phyloP scores from a whole-genome alignment of 2,797 vertebrate species.

The Distichodus sexfasciatus region DNA sequence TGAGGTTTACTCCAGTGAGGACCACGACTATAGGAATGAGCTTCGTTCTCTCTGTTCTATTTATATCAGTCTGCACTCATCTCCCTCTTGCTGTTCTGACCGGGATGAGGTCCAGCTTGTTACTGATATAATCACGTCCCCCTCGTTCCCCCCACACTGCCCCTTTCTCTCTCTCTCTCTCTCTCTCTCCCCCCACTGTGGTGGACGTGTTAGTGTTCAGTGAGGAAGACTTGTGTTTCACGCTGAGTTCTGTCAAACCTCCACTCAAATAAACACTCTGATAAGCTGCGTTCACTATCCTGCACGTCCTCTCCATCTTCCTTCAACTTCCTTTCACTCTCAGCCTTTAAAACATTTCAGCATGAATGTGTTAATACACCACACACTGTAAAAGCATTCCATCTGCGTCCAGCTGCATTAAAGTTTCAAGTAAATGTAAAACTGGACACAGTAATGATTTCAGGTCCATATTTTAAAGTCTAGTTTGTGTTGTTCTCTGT shows the following conservation, averaged over 20 bases:
- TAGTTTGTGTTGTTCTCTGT: too few relatives aligned
- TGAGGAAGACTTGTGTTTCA: conserved; percentile 34
- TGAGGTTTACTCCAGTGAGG: too few relatives aligned
- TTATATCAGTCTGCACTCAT: conserved; percentile 46
- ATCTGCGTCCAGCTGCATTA: too few relatives aligned
- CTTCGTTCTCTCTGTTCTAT: conserved; percentile 44
- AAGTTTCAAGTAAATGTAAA: too few relatives aligned
- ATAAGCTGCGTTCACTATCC: conserved; percentile 32
- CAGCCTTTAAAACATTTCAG: too few relatives aligned
- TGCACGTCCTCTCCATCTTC: too few relatives aligned
- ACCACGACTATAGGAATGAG: conserved; percentile 29
- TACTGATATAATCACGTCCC: conserved; percentile 56
- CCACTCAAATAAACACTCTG: conserved; percentile 31
- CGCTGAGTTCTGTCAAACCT: conserved; percentile 39
- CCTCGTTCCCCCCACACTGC: conserved; percentile 47
- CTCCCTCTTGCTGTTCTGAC: conserved; percentile 45
- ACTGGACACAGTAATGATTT: too few relatives aligned
- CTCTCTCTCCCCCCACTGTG: too few relatives aligned
- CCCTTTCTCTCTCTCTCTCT: too few relatives aligned
- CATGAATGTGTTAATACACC: too few relatives aligned
- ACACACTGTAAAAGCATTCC: too few relatives aligned
- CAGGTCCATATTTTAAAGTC: neutral
- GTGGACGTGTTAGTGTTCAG: conserved; percentile 41
- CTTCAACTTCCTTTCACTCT: too few relatives aligned
- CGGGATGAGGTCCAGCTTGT: conserved; percentile 52